These are phyloP conservation scores for Leucania comma DNA, from an alignment of 2,888 invertebrate species.

Conservation along the genomic window DNA sequence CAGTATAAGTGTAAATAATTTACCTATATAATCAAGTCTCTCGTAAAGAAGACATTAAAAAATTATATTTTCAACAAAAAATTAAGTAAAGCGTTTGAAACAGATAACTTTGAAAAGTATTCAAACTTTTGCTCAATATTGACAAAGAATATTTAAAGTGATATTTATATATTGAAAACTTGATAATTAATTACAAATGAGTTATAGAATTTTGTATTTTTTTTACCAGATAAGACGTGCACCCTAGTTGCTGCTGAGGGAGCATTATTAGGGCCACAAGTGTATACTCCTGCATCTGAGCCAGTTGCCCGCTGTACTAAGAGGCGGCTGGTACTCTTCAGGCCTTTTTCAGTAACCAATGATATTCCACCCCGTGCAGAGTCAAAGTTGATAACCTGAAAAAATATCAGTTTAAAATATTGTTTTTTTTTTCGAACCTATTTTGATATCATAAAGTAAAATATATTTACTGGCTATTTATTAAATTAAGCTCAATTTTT, in stretches of 20 bases:
- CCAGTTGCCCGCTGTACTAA: slow-evolving; percentile 95
- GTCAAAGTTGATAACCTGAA: slow-evolving; percentile 96
- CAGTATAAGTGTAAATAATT: neutral
- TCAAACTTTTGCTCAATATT: neutral
- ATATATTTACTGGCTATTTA: neutral
- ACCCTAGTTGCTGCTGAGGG: slow-evolving; percentile 94
- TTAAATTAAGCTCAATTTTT: neutral
- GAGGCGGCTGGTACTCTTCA: slow-evolving; percentile 95
- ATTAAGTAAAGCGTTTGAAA: slow-evolving; percentile 37
- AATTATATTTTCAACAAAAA: neutral
- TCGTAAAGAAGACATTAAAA: neutral
- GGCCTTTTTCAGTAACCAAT: slow-evolving; percentile 96
- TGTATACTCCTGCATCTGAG: slow-evolving; percentile 95
- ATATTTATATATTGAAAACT: neutral
- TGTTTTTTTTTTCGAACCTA: neutral
- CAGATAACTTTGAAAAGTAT: neutral
- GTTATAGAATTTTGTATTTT: neutral
- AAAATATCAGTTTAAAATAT: slow-evolving; percentile 5
- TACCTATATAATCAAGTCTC: neutral
- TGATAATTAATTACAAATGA: neutral
- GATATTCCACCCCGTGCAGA: slow-evolving; percentile 97
- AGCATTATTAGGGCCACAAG: slow-evolving; percentile 96
- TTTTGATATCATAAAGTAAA: neutral
- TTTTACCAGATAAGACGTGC: slow-evolving; percentile 95
- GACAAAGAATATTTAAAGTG: neutral